Percentiles rank a stretch among this genome's conserved stretches.
Evolutionary conservation across 1,140 invertebrate genomes (phyloP).

Genomic region (Drosophila oshimai): DNA sequence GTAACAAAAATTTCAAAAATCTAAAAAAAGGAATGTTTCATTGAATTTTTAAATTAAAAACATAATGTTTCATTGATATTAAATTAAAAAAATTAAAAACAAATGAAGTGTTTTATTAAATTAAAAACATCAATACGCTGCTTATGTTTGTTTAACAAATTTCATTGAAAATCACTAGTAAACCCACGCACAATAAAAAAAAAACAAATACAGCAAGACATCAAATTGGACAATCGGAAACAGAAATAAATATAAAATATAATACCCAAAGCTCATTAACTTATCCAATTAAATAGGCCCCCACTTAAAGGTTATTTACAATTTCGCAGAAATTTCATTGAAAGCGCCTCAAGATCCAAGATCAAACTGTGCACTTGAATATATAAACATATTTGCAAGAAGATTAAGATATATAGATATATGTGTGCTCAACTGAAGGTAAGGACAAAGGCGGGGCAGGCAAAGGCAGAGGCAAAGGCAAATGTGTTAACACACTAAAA

Average conservation of each 20-base stretch:
- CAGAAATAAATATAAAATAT: no score
- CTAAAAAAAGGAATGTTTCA: no score
- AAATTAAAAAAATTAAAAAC: neutral
- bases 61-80: neutral
- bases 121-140: no score
- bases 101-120: no score
- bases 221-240: neutral
- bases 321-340: neutral
- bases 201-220: neutral
- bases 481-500: slow-evolving; percentile 39
- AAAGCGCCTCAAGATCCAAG: slow-evolving; percentile 22
- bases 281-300: neutral
- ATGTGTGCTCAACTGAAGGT: slow-evolving; percentile 21
- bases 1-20: no score
- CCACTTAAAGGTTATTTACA: neutral
- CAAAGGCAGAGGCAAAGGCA: no score
- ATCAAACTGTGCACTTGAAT: slow-evolving; percentile 34
- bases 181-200: neutral
- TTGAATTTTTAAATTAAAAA: no score
- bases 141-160: no score
- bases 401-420: slow-evolving; percentile 23
- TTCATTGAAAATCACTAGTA: neutral
- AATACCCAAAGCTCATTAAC: neutral
- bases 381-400: slow-evolving; percentile 25
- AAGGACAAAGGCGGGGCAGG: slow-evolving; percentile 29